Conservation (phyloP, 2,797 vertebrate genomes). For the Gymnothorax reevesii region DNA sequence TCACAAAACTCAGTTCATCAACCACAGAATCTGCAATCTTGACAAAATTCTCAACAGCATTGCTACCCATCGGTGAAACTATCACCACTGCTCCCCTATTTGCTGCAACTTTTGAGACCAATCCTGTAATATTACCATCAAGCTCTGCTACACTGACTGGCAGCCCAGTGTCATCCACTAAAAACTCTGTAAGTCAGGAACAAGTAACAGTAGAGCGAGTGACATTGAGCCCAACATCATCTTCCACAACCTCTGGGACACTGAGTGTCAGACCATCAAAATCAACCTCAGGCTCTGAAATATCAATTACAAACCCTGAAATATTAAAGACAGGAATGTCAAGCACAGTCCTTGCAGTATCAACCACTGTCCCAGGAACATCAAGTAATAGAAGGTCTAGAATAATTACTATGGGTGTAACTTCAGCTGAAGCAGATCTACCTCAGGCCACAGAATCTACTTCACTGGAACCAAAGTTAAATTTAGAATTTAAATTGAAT, state of each 20-base stretch:
- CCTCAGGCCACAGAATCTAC: too few relatives aligned
- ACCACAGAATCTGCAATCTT: neutral
- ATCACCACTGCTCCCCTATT: neutral
- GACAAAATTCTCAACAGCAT: neutral
- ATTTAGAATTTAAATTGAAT: too few relatives aligned
- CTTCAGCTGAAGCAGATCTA: too few relatives aligned
- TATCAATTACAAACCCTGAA: neutral
- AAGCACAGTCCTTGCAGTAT: neutral
- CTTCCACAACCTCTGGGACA: too few relatives aligned
- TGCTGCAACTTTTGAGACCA: neutral
- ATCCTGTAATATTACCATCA: neutral
- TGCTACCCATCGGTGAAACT: neutral
- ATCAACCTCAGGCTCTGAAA: neutral
- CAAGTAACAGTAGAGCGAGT: too few relatives aligned
- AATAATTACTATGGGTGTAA: too few relatives aligned
- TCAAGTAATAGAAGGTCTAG: too few relatives aligned
- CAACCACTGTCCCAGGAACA: neutral
- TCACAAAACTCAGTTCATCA: neutral
- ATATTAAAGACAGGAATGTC: neutral
- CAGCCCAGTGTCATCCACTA: too few relatives aligned
- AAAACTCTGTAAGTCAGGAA: too few relatives aligned
- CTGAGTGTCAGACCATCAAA: too few relatives aligned
- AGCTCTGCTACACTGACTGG: neutral
- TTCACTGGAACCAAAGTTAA: too few relatives aligned
- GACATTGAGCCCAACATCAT: too few relatives aligned